Conservation (phyloP, 2,113 vertebrate species). For the Sisor rabdophorus region DNA sequence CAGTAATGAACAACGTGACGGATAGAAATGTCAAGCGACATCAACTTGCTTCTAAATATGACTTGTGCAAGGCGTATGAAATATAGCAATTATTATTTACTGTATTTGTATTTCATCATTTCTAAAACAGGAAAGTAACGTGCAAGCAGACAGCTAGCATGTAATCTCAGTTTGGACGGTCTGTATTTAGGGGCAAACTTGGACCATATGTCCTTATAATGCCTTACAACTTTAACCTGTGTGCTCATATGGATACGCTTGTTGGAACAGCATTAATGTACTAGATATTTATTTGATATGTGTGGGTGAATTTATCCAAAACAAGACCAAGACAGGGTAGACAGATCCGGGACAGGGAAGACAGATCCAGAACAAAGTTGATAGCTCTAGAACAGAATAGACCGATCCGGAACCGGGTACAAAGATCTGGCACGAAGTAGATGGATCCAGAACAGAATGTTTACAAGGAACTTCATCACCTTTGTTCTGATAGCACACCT, state of each 20-base stretch:
- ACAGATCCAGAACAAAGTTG: too few species aligned
- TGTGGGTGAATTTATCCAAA: background rate
- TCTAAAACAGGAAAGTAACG: background rate
- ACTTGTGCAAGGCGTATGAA: background rate
- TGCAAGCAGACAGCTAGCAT: background rate
- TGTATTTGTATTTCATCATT: background rate
- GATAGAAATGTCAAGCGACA: conserved; percentile 4
- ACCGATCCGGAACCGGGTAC: too few species aligned
- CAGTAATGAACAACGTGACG: background rate
- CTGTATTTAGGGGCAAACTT: background rate
- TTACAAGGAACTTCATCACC: background rate
- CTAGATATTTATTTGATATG: background rate
- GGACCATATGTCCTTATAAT: background rate
- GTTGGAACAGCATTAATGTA: background rate
- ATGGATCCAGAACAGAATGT: background rate
- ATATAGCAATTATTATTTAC: background rate
- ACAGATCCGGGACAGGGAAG: too few species aligned
- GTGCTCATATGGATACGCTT: background rate
- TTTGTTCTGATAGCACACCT: background rate
- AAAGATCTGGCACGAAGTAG: too few species aligned
- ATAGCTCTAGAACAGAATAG: too few species aligned
- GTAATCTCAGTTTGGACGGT: background rate
- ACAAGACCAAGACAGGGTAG: background rate
- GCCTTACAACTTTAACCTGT: background rate
- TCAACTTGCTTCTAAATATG: background rate